phyloP scores from a whole-genome alignment of 2,888 invertebrate genomes.

The Tetramorium bicarinatum region DNA sequence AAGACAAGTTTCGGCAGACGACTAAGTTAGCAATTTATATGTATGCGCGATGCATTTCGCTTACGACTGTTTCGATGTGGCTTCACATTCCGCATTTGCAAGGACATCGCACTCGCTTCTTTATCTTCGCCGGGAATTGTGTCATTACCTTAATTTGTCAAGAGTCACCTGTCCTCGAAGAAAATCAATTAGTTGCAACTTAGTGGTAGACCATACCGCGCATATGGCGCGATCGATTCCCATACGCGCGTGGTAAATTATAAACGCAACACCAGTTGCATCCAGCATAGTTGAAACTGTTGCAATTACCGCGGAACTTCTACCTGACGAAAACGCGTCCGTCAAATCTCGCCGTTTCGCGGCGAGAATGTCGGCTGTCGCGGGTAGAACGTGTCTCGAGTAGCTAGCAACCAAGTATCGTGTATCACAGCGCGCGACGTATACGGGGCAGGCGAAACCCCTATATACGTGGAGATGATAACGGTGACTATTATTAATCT shows the following conservation, averaged over 20 bases:
- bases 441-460: slow-evolving; percentile 66
- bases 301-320: slow-evolving; percentile 66
- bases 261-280: slow-evolving; percentile 70
- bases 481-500: slow-evolving; percentile 79
- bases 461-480: slow-evolving; percentile 70
- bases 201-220: slow-evolving; percentile 38
- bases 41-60: not conserved
- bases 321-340: slow-evolving; percentile 65
- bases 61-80: not conserved
- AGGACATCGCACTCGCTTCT: not conserved
- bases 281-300: slow-evolving; percentile 56
- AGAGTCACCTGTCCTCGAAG: slow-evolving; percentile 9
- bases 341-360: slow-evolving; percentile 62
- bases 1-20: not conserved
- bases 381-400: slow-evolving; percentile 72
- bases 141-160: slow-evolving; percentile 18
- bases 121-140: not conserved
- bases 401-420: slow-evolving; percentile 75
- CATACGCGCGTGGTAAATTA: slow-evolving; percentile 40
- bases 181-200: slow-evolving; percentile 49
- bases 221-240: slow-evolving; percentile 36
- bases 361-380: slow-evolving; percentile 59
- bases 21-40: not conserved
- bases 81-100: not conserved
- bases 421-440: slow-evolving; percentile 70